A percentile compares a stretch with the other conserved stretches of the same genome.
Conservation (phyloP, 1,140 invertebrate genomes). For the Pogonomyrmex barbatus region DNA sequence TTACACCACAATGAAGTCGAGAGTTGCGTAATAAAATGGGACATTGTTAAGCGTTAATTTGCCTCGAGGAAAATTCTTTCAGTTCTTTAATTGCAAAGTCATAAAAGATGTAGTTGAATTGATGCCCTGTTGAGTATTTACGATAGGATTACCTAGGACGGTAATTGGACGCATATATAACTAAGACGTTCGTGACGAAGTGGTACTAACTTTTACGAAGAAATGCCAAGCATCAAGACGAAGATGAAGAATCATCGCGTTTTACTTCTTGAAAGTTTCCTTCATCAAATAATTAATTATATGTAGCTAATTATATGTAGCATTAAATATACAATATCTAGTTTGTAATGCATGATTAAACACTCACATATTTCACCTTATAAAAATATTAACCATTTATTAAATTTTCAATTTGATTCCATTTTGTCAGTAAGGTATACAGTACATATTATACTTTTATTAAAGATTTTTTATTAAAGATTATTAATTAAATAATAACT, state of each 20-base stretch:
- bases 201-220: constrained; percentile 21
- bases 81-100: constrained; percentile 18
- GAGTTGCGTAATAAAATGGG: constrained; percentile 2
- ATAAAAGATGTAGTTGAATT: constrained; percentile 36
- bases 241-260: background rate
- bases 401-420: background rate
- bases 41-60: constrained; percentile 17
- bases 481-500: background rate
- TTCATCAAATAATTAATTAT: background rate
- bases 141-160: background rate
- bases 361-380: background rate
- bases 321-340: background rate
- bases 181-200: constrained; percentile 17
- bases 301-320: background rate
- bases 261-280: background rate
- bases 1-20: constrained; percentile 19
- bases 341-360: background rate
- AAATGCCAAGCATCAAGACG: constrained; percentile 19
- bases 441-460: background rate
- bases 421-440: background rate
- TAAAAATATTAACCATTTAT: constrained; percentile 2
- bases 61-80: background rate
- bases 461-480: background rate
- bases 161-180: constrained; percentile 50
- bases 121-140: constrained; percentile 40